Base-by-base conservation (phyloP, 1,140 invertebrate genomes). In the Anoplolepis gracilipes region DNA sequence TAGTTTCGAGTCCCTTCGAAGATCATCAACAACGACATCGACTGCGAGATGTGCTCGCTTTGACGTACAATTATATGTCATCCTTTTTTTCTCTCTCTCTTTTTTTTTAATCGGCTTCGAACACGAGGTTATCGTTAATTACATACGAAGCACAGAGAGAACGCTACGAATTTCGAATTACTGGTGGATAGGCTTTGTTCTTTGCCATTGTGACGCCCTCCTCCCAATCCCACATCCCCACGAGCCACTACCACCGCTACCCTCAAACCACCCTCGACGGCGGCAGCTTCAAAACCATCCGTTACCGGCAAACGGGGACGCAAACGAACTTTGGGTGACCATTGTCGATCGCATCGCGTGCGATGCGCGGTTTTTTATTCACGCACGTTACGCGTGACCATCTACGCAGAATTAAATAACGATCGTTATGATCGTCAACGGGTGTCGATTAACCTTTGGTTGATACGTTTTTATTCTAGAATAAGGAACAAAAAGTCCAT, bases 141-240 rank as follows among this genome's bases (percentile, higher is more conserved):
- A 88, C 89, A 72, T 76, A 81, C 88, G 42, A 84, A 76, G 64
- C 76, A 87, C 75, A 87, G 77, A 84, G 72, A 84, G 69, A 86
- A 85, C 88, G 84, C 86, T 73, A 84, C 88, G 88, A 90, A 90
- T 90, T 90, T 90, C 89, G 89, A 90, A 90, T 90, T 90, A 90
- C 88, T 82, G 88, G 76, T 90, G 89, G 88, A 90, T 90, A 86
- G 88, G 89, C 89, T 90, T 90, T 90, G 89, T 90, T 90, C 86
- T 85, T 55, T 90, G 86, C 89, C 78, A 90, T 90, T 90, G 89
- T 90, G 72, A 53, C 36, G 39, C 82, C 28, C 53, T 33, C 39
- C 49, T 30, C 62, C 55, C 73, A 59, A 65, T 84, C 53, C 46
- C 73, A 36, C 79, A 85, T 73, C 61, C 70, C 69, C 62, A 61